Evolutionary conservation across 2,797 vertebrate species (phyloP).

Genomic region (Galaxias olidus): DNA sequence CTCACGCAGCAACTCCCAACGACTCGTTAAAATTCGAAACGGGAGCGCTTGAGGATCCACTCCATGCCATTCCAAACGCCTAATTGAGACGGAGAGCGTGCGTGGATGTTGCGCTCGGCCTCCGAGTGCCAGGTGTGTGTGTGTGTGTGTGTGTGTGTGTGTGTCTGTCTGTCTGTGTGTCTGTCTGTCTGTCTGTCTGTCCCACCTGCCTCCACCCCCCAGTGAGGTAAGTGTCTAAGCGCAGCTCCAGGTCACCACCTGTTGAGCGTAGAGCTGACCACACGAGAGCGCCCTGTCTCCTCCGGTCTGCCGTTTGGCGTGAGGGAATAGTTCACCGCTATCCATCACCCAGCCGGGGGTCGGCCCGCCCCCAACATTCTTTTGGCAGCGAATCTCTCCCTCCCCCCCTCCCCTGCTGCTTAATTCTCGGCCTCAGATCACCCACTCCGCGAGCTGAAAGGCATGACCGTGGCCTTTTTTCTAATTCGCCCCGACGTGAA

Average conservation of each 20-base stretch:
- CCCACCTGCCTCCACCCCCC: background rate
- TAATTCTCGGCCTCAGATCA: background rate
- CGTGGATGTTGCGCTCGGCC: background rate
- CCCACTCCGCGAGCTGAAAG: slow-evolving; percentile 12
- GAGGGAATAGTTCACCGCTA: slow-evolving; percentile 6
- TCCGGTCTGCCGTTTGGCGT: background rate
- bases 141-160: background rate
- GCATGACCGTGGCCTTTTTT: slow-evolving; percentile 35
- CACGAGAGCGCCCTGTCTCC: background rate
- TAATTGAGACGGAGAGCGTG: background rate
- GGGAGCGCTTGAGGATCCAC: no score
- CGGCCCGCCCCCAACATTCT: no score
- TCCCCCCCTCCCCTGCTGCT: background rate
- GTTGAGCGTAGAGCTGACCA: background rate
- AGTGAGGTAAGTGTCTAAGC: no score
- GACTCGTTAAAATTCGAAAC: no score
- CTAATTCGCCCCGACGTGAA: slow-evolving; percentile 35
- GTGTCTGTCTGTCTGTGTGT: no score
- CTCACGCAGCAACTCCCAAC: no score
- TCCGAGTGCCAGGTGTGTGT: background rate
- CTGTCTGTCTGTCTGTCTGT: background rate
- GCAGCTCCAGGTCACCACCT: slow-evolving; percentile 6
- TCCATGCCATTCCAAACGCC: no score
- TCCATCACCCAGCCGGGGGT: slow-evolving; percentile 13
- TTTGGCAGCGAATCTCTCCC: no score